Evolutionary conservation across 2,888 invertebrate genomes (phyloP).

Genomic region (Hydropsyche betteni): DNA sequence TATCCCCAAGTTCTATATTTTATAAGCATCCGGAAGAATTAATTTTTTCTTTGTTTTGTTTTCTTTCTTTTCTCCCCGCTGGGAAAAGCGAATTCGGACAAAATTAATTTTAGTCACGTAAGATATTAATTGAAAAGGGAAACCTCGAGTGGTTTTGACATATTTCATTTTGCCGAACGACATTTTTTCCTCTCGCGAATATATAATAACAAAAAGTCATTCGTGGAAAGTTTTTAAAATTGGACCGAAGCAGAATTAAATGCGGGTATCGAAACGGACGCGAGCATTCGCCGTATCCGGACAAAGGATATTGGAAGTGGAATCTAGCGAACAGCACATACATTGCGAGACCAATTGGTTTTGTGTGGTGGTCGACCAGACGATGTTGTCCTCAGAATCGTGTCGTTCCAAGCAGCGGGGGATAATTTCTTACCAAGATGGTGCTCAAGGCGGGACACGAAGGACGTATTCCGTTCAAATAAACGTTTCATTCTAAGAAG

Average conservation of each 20-base stretch:
- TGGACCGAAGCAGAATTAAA: background rate
- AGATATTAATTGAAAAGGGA: slow-evolving; percentile 38
- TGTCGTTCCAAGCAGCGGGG: background rate
- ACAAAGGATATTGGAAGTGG: slow-evolving; percentile 9
- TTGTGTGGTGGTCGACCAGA: slow-evolving; percentile 3
- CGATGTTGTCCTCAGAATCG: slow-evolving; percentile 4
- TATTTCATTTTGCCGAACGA: slow-evolving; percentile 29
- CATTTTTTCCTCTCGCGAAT: slow-evolving; percentile 7
- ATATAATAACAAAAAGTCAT: background rate
- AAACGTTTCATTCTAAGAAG: background rate
- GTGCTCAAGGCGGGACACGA: background rate
- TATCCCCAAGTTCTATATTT: background rate
- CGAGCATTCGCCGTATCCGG: background rate
- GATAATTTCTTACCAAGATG: slow-evolving; percentile 15
- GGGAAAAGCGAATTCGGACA: slow-evolving; percentile 23
- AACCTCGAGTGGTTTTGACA: slow-evolving; percentile 32
- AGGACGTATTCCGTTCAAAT: background rate
- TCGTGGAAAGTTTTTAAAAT: background rate
- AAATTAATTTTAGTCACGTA: slow-evolving; percentile 38
- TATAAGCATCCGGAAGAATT: slow-evolving; percentile 10
- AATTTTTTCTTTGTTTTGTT: slow-evolving; percentile 18
- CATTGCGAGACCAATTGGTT: slow-evolving; percentile 1
- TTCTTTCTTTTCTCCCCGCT: background rate
- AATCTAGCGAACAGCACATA: background rate
- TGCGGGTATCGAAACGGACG: background rate